Conservation (phyloP, 2,797 vertebrate species). For the Acanthiza pusilla region DNA sequence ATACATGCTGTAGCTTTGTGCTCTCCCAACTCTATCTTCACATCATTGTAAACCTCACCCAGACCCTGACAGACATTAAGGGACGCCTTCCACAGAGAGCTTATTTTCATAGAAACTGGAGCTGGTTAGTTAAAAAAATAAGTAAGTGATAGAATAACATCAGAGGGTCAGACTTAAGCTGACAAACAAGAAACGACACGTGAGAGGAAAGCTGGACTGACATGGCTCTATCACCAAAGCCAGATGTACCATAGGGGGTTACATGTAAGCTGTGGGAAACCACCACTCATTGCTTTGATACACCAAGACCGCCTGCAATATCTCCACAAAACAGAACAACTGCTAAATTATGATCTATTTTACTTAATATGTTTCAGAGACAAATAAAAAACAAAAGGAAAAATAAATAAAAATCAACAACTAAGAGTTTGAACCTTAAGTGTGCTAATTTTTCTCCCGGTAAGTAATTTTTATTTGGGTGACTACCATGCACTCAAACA, state of each 20-base stretch:
- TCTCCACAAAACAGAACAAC: background rate
- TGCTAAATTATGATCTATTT: background rate
- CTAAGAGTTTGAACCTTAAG: background rate
- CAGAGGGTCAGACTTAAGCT: background rate
- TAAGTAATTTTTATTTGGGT: background rate
- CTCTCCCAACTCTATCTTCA: background rate
- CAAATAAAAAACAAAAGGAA: background rate
- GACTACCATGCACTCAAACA: background rate
- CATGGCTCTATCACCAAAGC: background rate
- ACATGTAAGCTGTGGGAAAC: background rate
- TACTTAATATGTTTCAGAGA: background rate
- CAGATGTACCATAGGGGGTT: background rate
- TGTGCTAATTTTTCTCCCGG: background rate
- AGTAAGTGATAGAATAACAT: background rate
- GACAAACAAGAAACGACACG: background rate
- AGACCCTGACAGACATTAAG: background rate
- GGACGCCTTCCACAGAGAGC: background rate
- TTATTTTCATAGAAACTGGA: background rate
- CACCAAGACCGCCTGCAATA: fast-evolving
- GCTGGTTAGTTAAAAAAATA: background rate
- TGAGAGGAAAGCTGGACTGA: background rate
- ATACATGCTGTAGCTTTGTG: background rate
- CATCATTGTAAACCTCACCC: background rate
- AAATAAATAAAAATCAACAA: background rate
- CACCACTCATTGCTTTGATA: background rate